Evolutionary conservation across 37 sponge, comb jelly and placozoan genomes (phyloP), one percentile per base, ranked within the genome.

Genomic region (Beroe ovata): DNA sequence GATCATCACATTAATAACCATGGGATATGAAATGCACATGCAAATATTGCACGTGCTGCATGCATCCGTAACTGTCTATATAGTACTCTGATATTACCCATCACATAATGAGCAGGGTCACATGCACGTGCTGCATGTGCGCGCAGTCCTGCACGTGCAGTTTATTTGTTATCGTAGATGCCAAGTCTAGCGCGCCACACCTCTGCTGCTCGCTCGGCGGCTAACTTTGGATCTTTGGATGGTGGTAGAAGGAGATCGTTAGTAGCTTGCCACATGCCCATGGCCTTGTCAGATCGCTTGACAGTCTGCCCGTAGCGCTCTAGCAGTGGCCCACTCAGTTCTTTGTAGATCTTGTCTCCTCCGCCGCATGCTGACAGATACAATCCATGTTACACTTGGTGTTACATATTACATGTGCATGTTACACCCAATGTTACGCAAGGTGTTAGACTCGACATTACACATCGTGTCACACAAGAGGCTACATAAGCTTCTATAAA

Each of bases 161-260:
- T 25, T 66, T 66, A 11, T 26, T 66, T 66, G 30, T 32, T 23
- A 29, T 77, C 84, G 54, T 77, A 77, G 21, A 77, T 77, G 25
- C 84, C 84, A 42, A 77, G 54, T 40, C 84, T 39, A 4, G 84
- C 84, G 3, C 84, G 39, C 84, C 84, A 77, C 28, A 77, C 84
- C 23, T 77, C 84, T 4, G 84, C 84, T 39, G 84, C 84, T n/a
- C 84, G 3, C 28, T 77, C 84, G 3, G 84, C 84, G 1, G 42
- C 54, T 4, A 77, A 21, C 38, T 77, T 77, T 0, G 84, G 84
- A 54, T 77, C 84, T 42, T 77, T 77, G n/a, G 84, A n/a, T 2
- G 84, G 84, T 4, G 54, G 29, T 18, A 42, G 21, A n/a, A n/a
- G n/a, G 36, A 21, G 54, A 11, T 77, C 84, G 38, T 30, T 42